Evolutionary conservation across 2,888 invertebrate genomes (phyloP), one percentile per base, ranked within the genome.

Genomic region (Dicycla oo): DNA sequence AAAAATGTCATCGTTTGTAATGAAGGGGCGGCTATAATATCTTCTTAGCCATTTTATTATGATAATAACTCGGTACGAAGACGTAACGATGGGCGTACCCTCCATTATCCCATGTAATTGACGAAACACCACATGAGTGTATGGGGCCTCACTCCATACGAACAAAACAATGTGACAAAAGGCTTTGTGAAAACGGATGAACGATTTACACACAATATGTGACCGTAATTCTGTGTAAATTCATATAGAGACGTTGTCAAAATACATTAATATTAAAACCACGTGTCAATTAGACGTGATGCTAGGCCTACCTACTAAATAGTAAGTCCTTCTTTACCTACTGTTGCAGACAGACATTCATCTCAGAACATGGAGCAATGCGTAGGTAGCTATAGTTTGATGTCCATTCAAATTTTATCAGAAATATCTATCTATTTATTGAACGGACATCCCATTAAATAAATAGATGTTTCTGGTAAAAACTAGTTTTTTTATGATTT

Each of bases 161-260:
- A 74, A 69, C 64, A 74, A 82, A 78, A 85, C 85, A 85, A 85
- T 79, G 75, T 56, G 78, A 80, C 85, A 84, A 86, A 80, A 82
- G 78, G 74, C 78, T 78, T 68, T 79, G 71, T 69, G 67, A 70
- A 80, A 74, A 73, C 78, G 78, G 75, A 80, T 82, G 77, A 78
- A 71, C 74, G 66, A 86, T 86, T 86, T 87, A 83, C 86, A 86
- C 86, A 86, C 87, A 87, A 86, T 86, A 79, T 75, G 68, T 70
- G 81, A 74, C 62, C 69, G 73, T 80, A 78, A 78, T 76, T 78
- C 75, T 76, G 70, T 82, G 73, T 76, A 76, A 80, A 76, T 82
- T 73, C 56, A 69, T 77, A 60, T 51, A 74, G 65, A 60, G 56
- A 65, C 78, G 65, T 74, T 61, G 64, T 70, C 67, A 54, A 72